Evolutionary conservation across 2,888 invertebrate species (phyloP).

Genomic region (Andrena chrysosceles): DNA sequence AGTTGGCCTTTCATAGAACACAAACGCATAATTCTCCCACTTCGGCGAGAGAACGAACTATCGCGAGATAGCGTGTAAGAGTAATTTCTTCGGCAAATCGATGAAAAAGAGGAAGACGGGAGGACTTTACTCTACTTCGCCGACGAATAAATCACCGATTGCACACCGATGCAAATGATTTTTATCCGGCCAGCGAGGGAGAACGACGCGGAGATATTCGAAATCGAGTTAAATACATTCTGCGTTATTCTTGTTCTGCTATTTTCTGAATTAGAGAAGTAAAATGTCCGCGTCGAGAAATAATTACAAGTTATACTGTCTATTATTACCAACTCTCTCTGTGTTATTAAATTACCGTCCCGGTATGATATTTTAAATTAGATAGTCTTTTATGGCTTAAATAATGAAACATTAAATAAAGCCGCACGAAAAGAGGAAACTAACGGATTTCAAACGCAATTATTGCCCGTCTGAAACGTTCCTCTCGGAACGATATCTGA

Average conservation of each 20-base stretch:
- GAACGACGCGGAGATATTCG: neutral
- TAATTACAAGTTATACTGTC: too few relatives aligned
- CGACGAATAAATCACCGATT: conserved; percentile 38
- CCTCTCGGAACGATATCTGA: neutral
- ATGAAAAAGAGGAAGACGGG: conserved; percentile 46
- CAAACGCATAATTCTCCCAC: conserved; percentile 78
- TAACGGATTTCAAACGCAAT: neutral
- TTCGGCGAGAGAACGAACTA: conserved; percentile 52
- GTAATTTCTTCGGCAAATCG: conserved; percentile 67
- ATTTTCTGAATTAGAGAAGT: too few relatives aligned
- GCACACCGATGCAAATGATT: neutral
- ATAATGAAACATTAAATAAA: neutral
- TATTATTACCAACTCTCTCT: too few relatives aligned
- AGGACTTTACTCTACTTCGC: neutral
- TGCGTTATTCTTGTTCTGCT: too few relatives aligned
- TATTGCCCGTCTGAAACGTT: neutral
- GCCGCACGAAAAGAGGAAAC: neutral
- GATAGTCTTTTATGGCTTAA: neutral
- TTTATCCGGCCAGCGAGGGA: neutral
- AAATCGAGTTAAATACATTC: neutral
- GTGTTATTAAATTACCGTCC: too few relatives aligned
- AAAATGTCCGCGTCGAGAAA: too few relatives aligned
- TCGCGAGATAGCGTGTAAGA: conserved; percentile 65
- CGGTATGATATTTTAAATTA: neutral
- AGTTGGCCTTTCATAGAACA: conserved; percentile 77